Percentiles rank a stretch among this genome's conserved stretches.
Conservation (phyloP, 2,113 vertebrate genomes). For the Rhea americana region DNA sequence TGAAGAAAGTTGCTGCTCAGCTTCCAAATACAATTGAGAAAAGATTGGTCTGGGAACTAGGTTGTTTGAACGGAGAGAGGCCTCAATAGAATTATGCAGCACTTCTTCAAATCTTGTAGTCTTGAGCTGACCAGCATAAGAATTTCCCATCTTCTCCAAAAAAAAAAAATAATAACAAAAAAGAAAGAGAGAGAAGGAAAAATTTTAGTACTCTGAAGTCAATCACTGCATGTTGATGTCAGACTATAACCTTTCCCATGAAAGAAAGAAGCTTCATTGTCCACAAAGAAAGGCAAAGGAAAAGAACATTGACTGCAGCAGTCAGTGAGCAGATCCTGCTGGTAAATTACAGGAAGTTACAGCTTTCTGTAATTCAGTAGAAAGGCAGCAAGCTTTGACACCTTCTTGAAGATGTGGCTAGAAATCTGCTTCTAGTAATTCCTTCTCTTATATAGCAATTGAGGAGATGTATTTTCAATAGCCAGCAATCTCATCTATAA, state of each 20-base stretch:
- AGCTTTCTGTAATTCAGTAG: slow-evolving; percentile 57
- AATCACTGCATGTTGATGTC: background rate
- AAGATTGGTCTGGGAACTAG: slow-evolving; percentile 92
- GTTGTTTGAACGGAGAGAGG: slow-evolving; percentile 91
- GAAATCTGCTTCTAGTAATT: slow-evolving; percentile 12
- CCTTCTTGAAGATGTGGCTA: slow-evolving; percentile 37
- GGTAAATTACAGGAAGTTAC: slow-evolving; percentile 78
- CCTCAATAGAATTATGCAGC: slow-evolving; percentile 95
- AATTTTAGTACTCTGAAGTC: background rate
- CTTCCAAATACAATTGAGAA: slow-evolving; percentile 94
- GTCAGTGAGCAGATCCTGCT: slow-evolving; percentile 33
- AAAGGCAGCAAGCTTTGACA: slow-evolving; percentile 40
- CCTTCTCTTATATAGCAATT: background rate
- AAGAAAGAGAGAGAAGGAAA: too few relatives aligned
- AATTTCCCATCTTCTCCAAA: slow-evolving; percentile 90
- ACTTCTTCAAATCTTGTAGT: slow-evolving; percentile 94
- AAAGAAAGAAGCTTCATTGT: slow-evolving; percentile 8
- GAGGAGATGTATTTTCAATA: background rate
- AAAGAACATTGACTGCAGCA: slow-evolving; percentile 28
- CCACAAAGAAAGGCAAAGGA: slow-evolving; percentile 30
- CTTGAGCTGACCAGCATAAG: slow-evolving; percentile 93
- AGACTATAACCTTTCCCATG: background rate
- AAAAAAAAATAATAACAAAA: background rate
- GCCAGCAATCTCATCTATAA: background rate
- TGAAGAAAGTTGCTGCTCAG: slow-evolving; percentile 83